A percentile compares a stretch with the other conserved stretches of the same genome.
phyloP scores from a whole-genome alignment of 2,888 invertebrate genomes.

The Lissonota sp. region DNA sequence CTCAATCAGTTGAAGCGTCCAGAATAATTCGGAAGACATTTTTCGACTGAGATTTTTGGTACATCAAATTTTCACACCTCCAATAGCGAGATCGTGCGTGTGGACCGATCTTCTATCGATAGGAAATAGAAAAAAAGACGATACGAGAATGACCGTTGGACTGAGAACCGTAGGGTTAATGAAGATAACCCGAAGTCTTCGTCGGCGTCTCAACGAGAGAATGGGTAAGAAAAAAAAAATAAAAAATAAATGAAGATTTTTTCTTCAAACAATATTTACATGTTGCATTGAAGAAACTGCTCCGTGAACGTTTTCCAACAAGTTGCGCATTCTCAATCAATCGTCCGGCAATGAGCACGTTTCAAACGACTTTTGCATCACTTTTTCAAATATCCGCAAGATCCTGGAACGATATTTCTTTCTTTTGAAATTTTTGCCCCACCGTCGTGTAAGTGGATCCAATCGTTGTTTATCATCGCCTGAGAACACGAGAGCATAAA shows the following conservation, averaged over 20 bases:
- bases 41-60: slow-evolving; percentile 25
- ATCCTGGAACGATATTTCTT: neutral
- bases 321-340: slow-evolving; percentile 31
- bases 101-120: slow-evolving; percentile 38
- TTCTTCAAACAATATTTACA: neutral
- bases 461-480: slow-evolving; percentile 11
- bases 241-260: neutral
- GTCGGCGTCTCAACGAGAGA: slow-evolving; percentile 71
- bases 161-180: slow-evolving; percentile 71
- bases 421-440: neutral
- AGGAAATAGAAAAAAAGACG: slow-evolving; percentile 8
- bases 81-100: slow-evolving; percentile 31
- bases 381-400: slow-evolving; percentile 2
- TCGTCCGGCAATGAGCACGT: slow-evolving; percentile 19
- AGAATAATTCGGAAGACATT: slow-evolving; percentile 6
- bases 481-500: slow-evolving; percentile 21
- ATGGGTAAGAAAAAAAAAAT: slow-evolving; percentile 69
- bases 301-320: slow-evolving; percentile 10
- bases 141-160: slow-evolving; percentile 69
- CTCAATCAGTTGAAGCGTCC: slow-evolving; percentile 50
- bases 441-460: neutral
- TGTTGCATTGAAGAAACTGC: slow-evolving; percentile 2
- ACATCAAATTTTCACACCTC: neutral
- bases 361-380: slow-evolving; percentile 47
- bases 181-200: slow-evolving; percentile 72